A percentile compares a stretch with the other conserved stretches of the same genome.
phyloP scores from a whole-genome alignment of 1,140 invertebrate genomes.

The Cotesia typhae region DNA sequence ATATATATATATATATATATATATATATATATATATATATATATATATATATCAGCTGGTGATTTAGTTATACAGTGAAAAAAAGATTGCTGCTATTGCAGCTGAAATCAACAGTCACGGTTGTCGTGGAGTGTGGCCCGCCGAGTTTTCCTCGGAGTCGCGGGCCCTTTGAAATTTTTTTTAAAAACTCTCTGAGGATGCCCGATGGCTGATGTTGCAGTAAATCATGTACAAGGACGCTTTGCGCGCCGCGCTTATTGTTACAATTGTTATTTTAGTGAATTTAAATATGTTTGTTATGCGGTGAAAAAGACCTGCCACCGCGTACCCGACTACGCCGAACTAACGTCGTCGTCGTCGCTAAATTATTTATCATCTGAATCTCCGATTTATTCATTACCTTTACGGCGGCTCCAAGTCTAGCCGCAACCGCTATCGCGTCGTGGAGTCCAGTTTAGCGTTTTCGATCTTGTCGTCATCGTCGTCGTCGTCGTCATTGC shows the following conservation, averaged over 20 bases:
- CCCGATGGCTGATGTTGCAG: conserved; percentile 62
- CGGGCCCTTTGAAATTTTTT: conserved; percentile 41
- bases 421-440: conserved; percentile 30
- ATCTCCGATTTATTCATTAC: conserved; percentile 29
- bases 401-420: conserved; percentile 35
- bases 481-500: background rate
- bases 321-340: conserved; percentile 23
- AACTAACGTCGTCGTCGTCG: background rate
- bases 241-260: conserved; percentile 54
- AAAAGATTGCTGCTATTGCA: conserved; percentile 60
- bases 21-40: too few species aligned
- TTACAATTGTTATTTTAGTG: conserved; percentile 46
- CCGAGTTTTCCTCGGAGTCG: conserved; percentile 32
- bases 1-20: too few species aligned
- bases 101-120: conserved; percentile 2
- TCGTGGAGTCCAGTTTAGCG: conserved; percentile 24
- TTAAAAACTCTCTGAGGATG: conserved; percentile 50
- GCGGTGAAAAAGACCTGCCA: conserved; percentile 35
- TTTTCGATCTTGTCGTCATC: conserved; percentile 10
- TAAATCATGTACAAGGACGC: conserved; percentile 59
- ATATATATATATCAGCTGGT: background rate
- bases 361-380: conserved; percentile 1
- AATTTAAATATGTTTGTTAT: conserved; percentile 25
- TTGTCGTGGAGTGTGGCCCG: background rate
- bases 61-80: conserved; percentile 71